Evolutionary conservation across 2,797 vertebrate species (phyloP), one percentile per base, ranked within the genome.

Genomic region (Merluccius polli): DNA sequence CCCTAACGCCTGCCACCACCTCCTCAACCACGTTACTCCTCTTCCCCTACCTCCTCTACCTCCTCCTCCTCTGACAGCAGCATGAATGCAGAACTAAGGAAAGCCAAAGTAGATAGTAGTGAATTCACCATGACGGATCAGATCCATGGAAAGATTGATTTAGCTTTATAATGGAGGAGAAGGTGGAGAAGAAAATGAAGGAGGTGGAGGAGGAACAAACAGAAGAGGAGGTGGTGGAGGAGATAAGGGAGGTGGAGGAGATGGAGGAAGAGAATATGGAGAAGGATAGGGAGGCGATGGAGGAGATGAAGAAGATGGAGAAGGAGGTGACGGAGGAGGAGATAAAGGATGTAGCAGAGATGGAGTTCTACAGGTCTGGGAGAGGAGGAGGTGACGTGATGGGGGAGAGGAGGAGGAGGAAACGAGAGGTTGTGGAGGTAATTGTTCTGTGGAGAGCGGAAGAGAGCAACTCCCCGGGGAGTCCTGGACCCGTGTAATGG

Each of bases 401-500:
- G 30, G 27, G 11, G 12, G 59, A 65, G 59, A 16, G 9, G 30
- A n/a, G 12, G 59, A 65, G 59, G 16, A 16, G 30, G 52, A 7
- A 2, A 30, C 10, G 9, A 29, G 6, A 30, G 27, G 27, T 69
- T 18, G 15, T 18, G 31, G 67, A 30, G 31, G 67, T 31, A 13
- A 69, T 69, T 30, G 67, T 68, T 29, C 24, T 18, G 67, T 30
- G 31, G 29, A 31, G 65, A 69, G 67, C 29, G 15, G 67, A 32
- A 32, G 29, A 31, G 67, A 69, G 29, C 65, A 68, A 27, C 80
- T 86, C 59, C 83, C 89, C 77, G 27, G 73, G 84, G 87, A 82
- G 91, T 82, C 88, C 92, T 81, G 72, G 85, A 78, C 85, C 84
- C 91, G 83, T 29, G 84, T 87, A 78, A 91, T 89, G 82, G 83